Evolutionary conservation across 2,113 vertebrate genomes (phyloP).

Genomic region (Sus scrofa): T2T-Sscrofa CM000813.6:154585501-154586000

Average conservation of each 20-base stretch:
- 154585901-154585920: fast-evolving
- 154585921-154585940: not conserved
- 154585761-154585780: too few relatives aligned
- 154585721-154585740: too few relatives aligned
- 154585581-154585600: too few relatives aligned
- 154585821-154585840: not conserved
- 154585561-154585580: too few relatives aligned
- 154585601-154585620: too few relatives aligned
- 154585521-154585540: not conserved
- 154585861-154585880: not conserved
- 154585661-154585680: too few relatives aligned
- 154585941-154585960: not conserved
- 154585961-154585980: not conserved
- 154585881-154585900: not conserved
- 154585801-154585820: not conserved
- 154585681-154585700: too few relatives aligned
- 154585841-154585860: not conserved
- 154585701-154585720: too few relatives aligned
- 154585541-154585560: too few relatives aligned
- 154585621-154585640: too few relatives aligned
- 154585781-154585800: not conserved
- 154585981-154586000: not conserved
- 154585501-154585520: not conserved
- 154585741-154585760: too few relatives aligned
- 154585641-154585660: too few relatives aligned